phyloP scores from a whole-genome alignment of 1,140 invertebrate genomes.

The Ylistrum balloti region DNA sequence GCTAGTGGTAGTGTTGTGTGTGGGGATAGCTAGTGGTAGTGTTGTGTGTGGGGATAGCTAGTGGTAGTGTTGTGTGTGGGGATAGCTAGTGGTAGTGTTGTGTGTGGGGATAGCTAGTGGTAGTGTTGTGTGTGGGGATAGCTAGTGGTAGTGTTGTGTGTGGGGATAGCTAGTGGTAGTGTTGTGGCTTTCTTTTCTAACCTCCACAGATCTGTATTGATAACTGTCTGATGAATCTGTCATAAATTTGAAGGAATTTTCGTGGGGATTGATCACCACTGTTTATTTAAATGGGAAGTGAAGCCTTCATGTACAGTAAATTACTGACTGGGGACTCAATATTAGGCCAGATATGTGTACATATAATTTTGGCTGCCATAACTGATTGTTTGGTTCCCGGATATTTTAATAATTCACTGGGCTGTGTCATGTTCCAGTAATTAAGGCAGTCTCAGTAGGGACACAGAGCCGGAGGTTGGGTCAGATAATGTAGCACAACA shows the following conservation, averaged over 20 bases:
- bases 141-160: too few species aligned
- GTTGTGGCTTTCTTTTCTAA: too few species aligned
- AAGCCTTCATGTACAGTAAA: neutral
- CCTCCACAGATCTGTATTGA: constrained; percentile 25
- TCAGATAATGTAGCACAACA: neutral
- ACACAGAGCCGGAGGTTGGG: neutral
- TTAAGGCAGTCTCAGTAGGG: neutral
- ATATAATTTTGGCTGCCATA: neutral
- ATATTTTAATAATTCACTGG: neutral
- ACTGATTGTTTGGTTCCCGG: neutral
- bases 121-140: too few species aligned
- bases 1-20: too few species aligned
- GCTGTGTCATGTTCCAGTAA: neutral
- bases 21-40: too few species aligned
- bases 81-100: too few species aligned
- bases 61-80: too few species aligned
- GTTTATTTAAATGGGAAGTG: neutral
- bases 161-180: too few species aligned
- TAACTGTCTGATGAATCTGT: constrained; percentile 12
- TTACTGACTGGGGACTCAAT: neutral
- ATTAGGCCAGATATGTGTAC: constrained; percentile 9
- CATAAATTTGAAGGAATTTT: neutral
- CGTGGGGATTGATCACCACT: neutral
- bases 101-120: too few species aligned
- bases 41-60: too few species aligned